Evolutionary conservation across 2,797 vertebrate species (phyloP).

Genomic region (Scyliorhinus canicula): DNA sequence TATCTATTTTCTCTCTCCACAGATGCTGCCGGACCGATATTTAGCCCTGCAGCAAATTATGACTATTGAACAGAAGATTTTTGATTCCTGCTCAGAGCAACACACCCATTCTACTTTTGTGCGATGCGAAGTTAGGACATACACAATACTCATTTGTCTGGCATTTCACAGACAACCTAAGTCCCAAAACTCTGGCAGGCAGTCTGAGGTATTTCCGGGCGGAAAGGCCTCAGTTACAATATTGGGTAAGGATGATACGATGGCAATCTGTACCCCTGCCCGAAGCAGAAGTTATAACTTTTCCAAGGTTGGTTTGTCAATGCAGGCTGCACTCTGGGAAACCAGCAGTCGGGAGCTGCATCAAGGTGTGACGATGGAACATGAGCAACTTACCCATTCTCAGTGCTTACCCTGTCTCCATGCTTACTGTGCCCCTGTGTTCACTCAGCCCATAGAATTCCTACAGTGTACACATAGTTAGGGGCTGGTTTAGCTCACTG

Average conservation of each 20-base stretch:
- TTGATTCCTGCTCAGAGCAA: neutral
- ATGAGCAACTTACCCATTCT: neutral
- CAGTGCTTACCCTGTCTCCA: no score
- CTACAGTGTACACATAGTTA: no score
- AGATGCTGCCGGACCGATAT: no score
- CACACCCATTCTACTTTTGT: neutral
- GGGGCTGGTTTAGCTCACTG: no score
- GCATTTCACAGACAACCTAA: no score
- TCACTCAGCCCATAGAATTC: no score
- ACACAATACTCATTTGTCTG: neutral
- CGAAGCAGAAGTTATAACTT: neutral
- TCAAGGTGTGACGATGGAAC: no score
- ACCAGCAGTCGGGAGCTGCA: neutral
- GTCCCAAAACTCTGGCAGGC: no score
- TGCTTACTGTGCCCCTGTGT: no score
- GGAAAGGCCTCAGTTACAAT: neutral
- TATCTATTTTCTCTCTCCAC: no score
- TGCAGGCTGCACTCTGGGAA: neutral
- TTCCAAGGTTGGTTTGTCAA: neutral
- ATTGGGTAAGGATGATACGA: no score
- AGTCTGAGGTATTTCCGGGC: neutral
- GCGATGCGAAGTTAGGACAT: neutral
- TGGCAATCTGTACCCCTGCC: neutral
- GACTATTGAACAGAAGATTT: neutral
- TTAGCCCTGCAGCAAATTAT: neutral